Evolutionary conservation across 2,888 invertebrate genomes (phyloP), one percentile per base, ranked within the genome.

Genomic region (Malthinus flaveolus): DNA sequence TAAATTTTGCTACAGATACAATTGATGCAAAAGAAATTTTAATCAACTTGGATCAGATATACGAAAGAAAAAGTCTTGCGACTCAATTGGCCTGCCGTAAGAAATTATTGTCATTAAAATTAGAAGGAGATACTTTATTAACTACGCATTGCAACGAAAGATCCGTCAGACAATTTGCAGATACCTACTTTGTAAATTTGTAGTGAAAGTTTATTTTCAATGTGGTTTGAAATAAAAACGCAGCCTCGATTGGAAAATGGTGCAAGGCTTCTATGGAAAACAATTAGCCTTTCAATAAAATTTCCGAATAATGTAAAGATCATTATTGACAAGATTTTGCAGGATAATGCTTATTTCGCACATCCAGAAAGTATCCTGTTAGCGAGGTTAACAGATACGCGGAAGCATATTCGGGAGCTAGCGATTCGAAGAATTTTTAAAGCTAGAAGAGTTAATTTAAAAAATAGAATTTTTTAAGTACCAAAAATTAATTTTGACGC

Each of bases 71-170:
- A 60, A 64, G 70, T 48, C 57, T 72, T 9, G 68, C 71, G 3
- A 66, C 64, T 23, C 71, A 73, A 50, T 57, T 72, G 32, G 56
- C 64, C 1, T 32, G 68, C 9, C 52, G 68, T 32, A 73, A 69
- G 58, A 61, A 59, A 52, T 45, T 71, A 32, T 55, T 68, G 9
- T 44, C 11, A 3, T 49, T 71, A 33, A 70, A 69, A 62, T 54
- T 69, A 11, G 39, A 65, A 55, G 54, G 56, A 32, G 58, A 65
- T 35, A 61, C 46, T 32, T 7, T 52, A 7, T 39, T 70, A 15
- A 55, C 53, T 32, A 68, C 66, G 36, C 75, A 68, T 69, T 75
- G 75, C 39, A 13, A 39, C 12, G 39, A 39, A 39, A 12, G 12
- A 13, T 39, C 39, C 37, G 12, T 37, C 37, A 3, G 37, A 37